Base-by-base conservation (phyloP, 2,113 vertebrate genomes). In the Spea bombifrons region DNA sequence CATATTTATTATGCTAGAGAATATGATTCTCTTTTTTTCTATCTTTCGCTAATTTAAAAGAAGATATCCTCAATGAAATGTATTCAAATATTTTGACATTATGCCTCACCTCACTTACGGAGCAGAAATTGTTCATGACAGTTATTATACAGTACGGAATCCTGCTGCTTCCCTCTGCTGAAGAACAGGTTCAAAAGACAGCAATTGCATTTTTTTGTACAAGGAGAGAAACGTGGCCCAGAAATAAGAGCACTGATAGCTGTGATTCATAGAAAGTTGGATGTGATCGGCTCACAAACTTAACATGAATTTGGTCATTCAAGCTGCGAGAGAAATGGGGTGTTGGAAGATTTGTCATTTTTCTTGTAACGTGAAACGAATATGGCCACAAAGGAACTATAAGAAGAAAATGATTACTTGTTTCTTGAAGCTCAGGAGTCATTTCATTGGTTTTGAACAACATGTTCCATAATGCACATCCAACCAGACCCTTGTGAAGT, bases 81-180 rank as follows among this genome's bases (percentile, higher is more conserved):
- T 95, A 97, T 97, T 97, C 95, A 96, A 97, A 97, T 97, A 97
- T 97, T 98, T 97, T 97, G 95, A 97, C 96, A 97, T 96, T 96
- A 96, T 91, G 92, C 93, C 95, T 96, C 94, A 94, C 94, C 95
- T 97, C 95, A 96, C 95, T 96, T 97, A 93, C 94, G 92, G 94
- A 96, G 95, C 93, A 96, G 95, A 97, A 96, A 97, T 97, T 95
- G 95, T 97, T 96, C 96, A 94, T 97, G 96, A 97, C 96, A 98
- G 95, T 94, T 93, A 94, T 94, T 94, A 95, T 95, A 96, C 94
- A 95, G 93, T 84, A 86, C 84, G 70, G 91, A 89, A 91, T 91
- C 92, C 92, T 90, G 91, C 91, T 93, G 93, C 90, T 94, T 91
- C 90, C 87, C 84, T 84, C 91, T 88, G 89, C 81, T 89, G 92